Conservation (phyloP, 2,888 invertebrate species). For the Volucella zonaria region DNA sequence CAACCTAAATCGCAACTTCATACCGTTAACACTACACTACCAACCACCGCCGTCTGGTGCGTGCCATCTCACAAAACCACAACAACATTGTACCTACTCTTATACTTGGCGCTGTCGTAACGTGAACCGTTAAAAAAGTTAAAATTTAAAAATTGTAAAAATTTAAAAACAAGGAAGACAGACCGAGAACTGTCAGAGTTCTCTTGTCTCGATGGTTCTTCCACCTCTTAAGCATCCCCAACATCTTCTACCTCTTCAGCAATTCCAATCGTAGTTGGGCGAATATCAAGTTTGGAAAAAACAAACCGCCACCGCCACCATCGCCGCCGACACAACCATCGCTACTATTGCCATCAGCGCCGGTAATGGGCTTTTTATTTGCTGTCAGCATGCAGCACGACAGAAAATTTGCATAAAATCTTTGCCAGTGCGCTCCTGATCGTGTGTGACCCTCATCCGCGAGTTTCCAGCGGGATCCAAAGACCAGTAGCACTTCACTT, state of each 20-base stretch:
- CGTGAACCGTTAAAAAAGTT: conserved; percentile 62
- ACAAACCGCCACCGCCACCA: background rate
- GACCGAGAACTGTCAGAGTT: conserved; percentile 47
- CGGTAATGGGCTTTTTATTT: conserved; percentile 70
- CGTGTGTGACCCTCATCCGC: conserved; percentile 60
- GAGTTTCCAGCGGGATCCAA: conserved; percentile 41
- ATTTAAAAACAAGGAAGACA: conserved; percentile 62
- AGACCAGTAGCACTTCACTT: conserved; percentile 66
- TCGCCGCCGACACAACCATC: conserved; percentile 17
- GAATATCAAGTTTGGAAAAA: conserved; percentile 33
- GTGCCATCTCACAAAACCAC: conserved; percentile 58
- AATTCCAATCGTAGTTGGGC: conserved; percentile 56
- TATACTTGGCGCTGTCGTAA: conserved; percentile 19
- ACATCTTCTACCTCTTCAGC: background rate
- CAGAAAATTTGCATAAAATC: conserved; percentile 68
- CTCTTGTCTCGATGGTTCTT: conserved; percentile 2
- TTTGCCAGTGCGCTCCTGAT: conserved; percentile 33
- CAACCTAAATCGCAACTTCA: conserved; percentile 16
- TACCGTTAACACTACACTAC: background rate
- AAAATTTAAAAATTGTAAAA: conserved; percentile 43
- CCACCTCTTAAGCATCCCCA: conserved; percentile 27
- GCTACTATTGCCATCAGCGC: conserved; percentile 8
- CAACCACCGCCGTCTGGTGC: conserved; percentile 44
- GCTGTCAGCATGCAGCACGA: conserved; percentile 71
- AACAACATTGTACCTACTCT: conserved; percentile 13